Evolutionary conservation across 2,113 vertebrate genomes (phyloP).

Genomic region (Hemiprocne comata): DNA sequence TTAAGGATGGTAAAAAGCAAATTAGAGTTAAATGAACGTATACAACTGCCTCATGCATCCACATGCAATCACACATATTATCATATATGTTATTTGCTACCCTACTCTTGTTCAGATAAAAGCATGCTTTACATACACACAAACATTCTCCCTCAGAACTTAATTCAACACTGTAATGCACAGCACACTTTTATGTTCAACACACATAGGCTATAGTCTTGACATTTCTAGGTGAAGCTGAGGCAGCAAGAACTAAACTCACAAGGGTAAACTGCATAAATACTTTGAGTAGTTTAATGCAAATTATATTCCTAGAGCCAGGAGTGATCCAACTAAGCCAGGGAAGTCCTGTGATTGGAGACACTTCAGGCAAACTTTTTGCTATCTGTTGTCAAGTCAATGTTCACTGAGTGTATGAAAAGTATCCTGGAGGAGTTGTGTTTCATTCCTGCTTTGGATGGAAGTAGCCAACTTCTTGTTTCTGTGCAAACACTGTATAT

Average conservation of each 20-base stretch:
- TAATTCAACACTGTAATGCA: background rate
- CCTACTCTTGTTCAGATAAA: background rate
- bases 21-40: background rate
- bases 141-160: background rate
- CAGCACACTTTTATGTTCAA: background rate
- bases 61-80: background rate
- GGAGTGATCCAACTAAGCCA: background rate
- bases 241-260: background rate
- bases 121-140: background rate
- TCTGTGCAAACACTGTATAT: background rate
- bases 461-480: background rate
- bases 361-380: background rate
- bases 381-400: background rate
- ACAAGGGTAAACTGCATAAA: background rate
- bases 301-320: background rate
- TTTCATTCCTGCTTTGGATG: background rate
- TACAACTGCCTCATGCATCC: background rate
- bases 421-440: background rate
- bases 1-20: slow-evolving; percentile 22
- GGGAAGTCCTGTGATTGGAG: background rate
- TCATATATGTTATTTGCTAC: background rate
- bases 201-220: background rate
- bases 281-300: background rate
- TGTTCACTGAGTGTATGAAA: background rate
- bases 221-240: background rate